A percentile compares a stretch with the other conserved stretches of the same genome.
These are phyloP conservation scores for Sebastes wilsoni DNA, from an alignment of 2,797 vertebrate species.

Conservation along the genomic window DNA sequence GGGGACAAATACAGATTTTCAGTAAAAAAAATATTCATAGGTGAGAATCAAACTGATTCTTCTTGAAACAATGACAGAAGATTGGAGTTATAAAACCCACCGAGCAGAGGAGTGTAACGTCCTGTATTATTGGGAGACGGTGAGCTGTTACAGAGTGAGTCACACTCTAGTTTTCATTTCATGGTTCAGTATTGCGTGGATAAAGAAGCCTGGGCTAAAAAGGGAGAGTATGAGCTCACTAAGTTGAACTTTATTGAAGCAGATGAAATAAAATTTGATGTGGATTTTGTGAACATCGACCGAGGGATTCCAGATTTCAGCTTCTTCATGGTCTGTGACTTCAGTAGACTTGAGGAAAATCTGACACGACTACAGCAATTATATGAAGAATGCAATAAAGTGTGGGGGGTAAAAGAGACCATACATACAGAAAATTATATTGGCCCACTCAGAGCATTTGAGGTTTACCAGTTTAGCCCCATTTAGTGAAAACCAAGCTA, in stretches of 20 bases:
- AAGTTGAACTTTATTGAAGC: conserved; percentile 15
- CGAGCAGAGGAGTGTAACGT: not conserved
- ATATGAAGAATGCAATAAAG: not conserved
- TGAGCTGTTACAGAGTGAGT: not conserved
- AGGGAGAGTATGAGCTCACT: not conserved
- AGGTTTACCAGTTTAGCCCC: not conserved
- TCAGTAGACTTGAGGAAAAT: not conserved
- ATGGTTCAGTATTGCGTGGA: not conserved
- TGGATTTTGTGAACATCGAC: not conserved
- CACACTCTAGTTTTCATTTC: conserved; percentile 1
- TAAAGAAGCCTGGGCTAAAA: not conserved
- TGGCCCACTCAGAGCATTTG: not conserved
- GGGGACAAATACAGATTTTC: not conserved
- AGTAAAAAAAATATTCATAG: not conserved
- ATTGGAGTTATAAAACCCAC: not conserved
- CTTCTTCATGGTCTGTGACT: not conserved
- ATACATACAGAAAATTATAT: not conserved
- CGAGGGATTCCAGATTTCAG: not conserved
- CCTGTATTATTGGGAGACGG: not conserved
- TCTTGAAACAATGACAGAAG: not conserved
- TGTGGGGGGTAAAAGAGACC: not conserved
- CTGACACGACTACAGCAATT: not conserved
- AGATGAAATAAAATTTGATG: conserved; percentile 6
- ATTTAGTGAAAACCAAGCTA: not conserved
- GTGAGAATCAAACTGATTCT: not conserved